Percentiles rank a stretch among this genome's conserved stretches.
phyloP scores from a whole-genome alignment of 2,113 vertebrate species.

The Callospermophilus lateralis region DNA sequence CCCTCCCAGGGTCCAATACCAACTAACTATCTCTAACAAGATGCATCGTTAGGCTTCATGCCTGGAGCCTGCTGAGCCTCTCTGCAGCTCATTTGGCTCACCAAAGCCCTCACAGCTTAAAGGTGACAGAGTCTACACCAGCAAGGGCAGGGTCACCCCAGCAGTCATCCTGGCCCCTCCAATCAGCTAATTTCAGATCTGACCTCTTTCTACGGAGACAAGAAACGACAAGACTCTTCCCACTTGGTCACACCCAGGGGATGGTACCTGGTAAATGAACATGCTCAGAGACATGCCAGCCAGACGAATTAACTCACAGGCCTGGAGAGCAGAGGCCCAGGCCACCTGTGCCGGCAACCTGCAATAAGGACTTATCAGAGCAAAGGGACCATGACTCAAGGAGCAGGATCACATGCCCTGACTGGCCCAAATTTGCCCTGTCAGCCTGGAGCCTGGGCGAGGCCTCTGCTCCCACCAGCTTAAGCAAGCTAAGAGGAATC shows the following conservation, averaged over 20 bases:
- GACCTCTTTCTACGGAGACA: background rate
- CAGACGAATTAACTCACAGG: conserved; percentile 70
- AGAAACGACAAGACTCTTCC: conserved; percentile 53
- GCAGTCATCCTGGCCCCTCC: background rate
- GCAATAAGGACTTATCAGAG: conserved; percentile 74
- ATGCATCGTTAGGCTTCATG: conserved; percentile 20
- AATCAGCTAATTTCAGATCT: background rate
- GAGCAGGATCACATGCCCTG: conserved; percentile 52
- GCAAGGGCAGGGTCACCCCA: conserved; percentile 24
- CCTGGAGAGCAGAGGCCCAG: conserved; percentile 56
- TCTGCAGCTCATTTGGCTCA: background rate
- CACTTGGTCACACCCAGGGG: conserved; percentile 45
- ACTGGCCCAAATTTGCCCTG: conserved; percentile 66
- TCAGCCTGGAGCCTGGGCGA: conserved; percentile 65
- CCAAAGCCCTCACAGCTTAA: conserved; percentile 10
- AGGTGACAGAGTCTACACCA: conserved; percentile 37
- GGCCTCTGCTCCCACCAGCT: conserved; percentile 75
- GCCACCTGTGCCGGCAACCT: conserved; percentile 59
- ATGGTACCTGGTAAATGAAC: background rate
- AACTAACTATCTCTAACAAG: conserved; percentile 27
- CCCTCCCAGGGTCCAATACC: background rate
- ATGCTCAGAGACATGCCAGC: background rate
- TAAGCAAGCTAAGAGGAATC: conserved; percentile 74
- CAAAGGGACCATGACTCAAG: conserved; percentile 56
- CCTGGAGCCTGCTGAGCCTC: conserved; percentile 25